Evolutionary conservation across 2,797 vertebrate genomes (phyloP).

Genomic region (Galagoides demidoff): DNA sequence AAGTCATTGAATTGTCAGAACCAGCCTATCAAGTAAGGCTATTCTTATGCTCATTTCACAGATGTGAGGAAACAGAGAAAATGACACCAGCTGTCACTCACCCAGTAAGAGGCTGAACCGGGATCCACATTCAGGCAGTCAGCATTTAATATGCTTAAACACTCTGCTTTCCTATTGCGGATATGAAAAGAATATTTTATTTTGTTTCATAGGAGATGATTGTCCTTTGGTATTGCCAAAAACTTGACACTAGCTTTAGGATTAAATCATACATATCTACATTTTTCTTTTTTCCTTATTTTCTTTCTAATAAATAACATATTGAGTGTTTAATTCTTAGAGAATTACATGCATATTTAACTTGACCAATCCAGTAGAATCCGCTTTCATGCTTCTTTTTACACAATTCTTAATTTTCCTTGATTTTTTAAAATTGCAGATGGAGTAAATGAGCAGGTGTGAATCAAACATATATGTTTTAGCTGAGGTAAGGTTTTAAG

Average conservation of each 20-base stretch:
- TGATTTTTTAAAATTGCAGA: not conserved
- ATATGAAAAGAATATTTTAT: not conserved
- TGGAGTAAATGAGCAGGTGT: not conserved
- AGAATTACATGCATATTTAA: not conserved
- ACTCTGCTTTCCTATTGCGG: not conserved
- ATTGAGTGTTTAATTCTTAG: not conserved
- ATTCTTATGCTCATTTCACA: not conserved
- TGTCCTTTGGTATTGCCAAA: not conserved
- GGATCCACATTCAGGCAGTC: not conserved
- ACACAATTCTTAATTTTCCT: not conserved
- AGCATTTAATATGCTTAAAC: not conserved
- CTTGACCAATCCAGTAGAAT: not conserved
- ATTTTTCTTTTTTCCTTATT: not conserved
- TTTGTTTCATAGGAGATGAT: not conserved
- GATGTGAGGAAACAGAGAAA: not conserved
- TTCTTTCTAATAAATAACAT: not conserved
- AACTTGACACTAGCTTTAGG: not conserved
- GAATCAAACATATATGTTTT: not conserved
- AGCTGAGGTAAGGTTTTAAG: not conserved
- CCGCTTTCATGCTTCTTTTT: not conserved
- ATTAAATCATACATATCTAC: not conserved
- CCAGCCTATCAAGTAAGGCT: not conserved
- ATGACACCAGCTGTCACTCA: not conserved
- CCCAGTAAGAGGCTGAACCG: not conserved
- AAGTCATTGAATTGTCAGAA: not conserved